Conservation (phyloP, 2,888 invertebrate genomes). For the Acanthosepion lycidas region DNA sequence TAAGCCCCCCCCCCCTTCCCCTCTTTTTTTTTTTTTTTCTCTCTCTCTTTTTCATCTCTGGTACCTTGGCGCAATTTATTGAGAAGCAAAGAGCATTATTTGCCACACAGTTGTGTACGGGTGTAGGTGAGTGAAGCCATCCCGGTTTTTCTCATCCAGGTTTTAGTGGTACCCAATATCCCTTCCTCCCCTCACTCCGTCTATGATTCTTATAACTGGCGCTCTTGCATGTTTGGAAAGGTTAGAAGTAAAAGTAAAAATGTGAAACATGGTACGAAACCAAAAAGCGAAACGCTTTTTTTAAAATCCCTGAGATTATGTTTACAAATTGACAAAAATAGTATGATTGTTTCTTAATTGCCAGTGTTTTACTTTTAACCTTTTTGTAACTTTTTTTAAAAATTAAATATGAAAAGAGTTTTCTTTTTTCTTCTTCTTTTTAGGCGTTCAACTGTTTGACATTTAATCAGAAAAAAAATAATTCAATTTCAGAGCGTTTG, state of each 20-base stretch:
- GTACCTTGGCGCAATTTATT: not conserved
- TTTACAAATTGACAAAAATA: not conserved
- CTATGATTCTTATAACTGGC: not conserved
- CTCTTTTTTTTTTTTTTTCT: not conserved
- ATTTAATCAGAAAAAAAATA: no score
- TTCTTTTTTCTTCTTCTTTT: no score
- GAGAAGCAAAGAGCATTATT: not conserved
- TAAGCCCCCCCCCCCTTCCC: no score
- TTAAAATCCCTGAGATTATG: not conserved
- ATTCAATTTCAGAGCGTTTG: no score
- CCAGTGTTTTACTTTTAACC: not conserved
- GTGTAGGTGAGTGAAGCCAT: conserved; percentile 12
- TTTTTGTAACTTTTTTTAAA: no score
- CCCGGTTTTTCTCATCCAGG: conserved; percentile 23
- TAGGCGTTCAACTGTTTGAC: no score
- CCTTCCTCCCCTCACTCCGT: not conserved
- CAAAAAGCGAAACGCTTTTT: not conserved
- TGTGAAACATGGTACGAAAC: not conserved
- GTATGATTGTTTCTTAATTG: not conserved
- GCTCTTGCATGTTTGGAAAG: not conserved
- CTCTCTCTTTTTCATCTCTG: not conserved
- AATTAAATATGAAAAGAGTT: no score
- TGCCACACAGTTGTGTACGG: not conserved
- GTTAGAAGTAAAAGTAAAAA: not conserved
- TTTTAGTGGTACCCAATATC: not conserved